These are phyloP conservation scores for Gasterosteus nipponicus DNA, from an alignment of 2,113 vertebrate species.

Conservation along the genomic window DNA sequence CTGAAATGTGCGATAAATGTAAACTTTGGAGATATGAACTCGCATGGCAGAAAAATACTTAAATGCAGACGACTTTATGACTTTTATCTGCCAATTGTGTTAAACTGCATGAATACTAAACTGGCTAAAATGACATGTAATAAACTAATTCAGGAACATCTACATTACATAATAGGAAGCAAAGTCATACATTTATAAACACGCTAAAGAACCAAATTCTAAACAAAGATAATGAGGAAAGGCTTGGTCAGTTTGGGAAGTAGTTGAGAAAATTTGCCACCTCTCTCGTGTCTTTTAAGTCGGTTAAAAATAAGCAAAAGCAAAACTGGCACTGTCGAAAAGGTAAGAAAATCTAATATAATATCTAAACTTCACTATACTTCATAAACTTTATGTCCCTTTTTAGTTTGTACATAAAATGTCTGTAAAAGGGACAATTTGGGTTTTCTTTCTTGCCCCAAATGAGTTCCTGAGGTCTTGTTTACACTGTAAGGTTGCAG, in stretches of 20 bases:
- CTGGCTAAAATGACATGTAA: too few species aligned
- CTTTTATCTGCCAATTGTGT: background rate
- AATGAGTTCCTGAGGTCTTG: constrained; percentile 3
- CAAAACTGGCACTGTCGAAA: background rate
- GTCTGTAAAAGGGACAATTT: background rate
- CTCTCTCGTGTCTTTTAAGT: background rate
- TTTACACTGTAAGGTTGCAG: background rate
- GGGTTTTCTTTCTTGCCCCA: background rate
- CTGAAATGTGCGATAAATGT: background rate
- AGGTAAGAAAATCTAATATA: background rate
- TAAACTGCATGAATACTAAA: constrained; percentile 2
- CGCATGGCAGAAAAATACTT: background rate
- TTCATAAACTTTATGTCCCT: background rate
- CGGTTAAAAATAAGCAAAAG: background rate
- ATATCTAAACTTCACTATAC: background rate
- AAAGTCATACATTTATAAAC: background rate
- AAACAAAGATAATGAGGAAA: background rate
- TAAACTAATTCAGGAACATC: background rate
- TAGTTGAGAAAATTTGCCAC: background rate
- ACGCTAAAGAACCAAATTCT: background rate
- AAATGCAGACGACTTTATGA: too few species aligned
- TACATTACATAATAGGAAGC: background rate
- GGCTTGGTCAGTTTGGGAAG: background rate
- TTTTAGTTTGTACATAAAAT: background rate
- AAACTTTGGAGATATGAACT: background rate